Evolutionary conservation across 2,113 vertebrate genomes (phyloP), one percentile per base, ranked within the genome.

Genomic region (cattle (Bos taurus)): DNA sequence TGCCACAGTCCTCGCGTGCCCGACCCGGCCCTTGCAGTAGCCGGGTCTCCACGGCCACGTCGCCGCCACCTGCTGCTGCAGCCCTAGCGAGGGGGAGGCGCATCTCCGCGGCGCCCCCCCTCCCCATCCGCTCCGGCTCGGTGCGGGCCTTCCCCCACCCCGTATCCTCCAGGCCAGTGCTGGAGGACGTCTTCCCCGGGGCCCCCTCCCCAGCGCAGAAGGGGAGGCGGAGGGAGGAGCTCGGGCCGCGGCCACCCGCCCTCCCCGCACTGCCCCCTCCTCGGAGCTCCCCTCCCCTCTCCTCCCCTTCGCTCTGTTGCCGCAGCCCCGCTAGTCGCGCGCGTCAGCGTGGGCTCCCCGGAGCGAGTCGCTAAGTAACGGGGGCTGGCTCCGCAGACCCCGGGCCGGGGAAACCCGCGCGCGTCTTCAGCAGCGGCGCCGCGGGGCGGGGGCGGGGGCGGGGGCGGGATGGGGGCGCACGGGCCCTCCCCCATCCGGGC

Each of bases 311-410:
- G 90, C 86, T 95, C 93, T 26, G 91, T 78, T 97, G 98, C 98
- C 86, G 98, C 94, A 94, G 97, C 97, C 96, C 54, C 0, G 74
- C 48, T 97, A 17, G 89, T 48, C 43, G 85, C 3, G 95, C 97
- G 98, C 48, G 30, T 98, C 95, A 83, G 96, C 98, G 98, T 98
- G 99, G 99, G 99, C 99, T 99, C 99, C 99, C 99, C 98, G 93
- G 99, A 98, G 99, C 99, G 96, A 99, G 99, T 99, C 99, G 99
- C 99, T 98, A 99, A 99, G 99, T 99, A 99, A 99, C 99, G 91
- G 92, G 96, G 95, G 98, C 98, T 97, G 97, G 99, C 99, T 98
- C 98, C 98, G 98, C 97, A 98, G 98, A 99, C 98, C 88, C 98
- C 98, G 98, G 98, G 98, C 98, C 97, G 98, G 99, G 98, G 97